Evolutionary conservation across 2,797 vertebrate genomes (phyloP), one percentile per base, ranked within the genome.

Genomic region (Cottoperca gobio): DNA sequence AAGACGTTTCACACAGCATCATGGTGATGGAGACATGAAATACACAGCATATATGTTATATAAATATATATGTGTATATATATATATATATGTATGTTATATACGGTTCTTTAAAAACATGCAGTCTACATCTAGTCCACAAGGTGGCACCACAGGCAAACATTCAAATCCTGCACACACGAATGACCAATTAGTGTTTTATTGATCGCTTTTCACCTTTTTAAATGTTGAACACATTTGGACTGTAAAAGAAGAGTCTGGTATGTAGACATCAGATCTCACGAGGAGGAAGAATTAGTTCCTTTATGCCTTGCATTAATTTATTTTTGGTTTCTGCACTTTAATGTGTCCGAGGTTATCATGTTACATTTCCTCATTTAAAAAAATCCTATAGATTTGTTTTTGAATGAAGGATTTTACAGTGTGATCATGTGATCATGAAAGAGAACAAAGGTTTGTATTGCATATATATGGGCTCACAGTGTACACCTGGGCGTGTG

Each of bases 121-220:
- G 0, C 9, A 33, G 35, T 67, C 57, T 0, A 21, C 3, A 19
- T 59, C 0, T 16, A 0, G 10, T 45, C 85, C 92, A 92, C 83
- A 57, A 84, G 93, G 69, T 79, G 92, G 88, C 83, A 73, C 33
- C 14, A 82, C 33, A 85, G 19, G 58, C 61, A 70, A 69, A 75
- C 1, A 23, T 9, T 8, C 19, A 42, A 37, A 54, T 55, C 0
- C 2, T 4, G 17, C n/a, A 37, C 8, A 13, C 45, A 64, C 8
- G 53, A 48, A 55, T 16, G 4, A 17, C 21, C 8, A 43, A 8
- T 19, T 46, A 45, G n/a, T 12, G n/a, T 75, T 57, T 57, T 35
- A 40, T 61, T 46, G 11, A 21, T 12, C 2, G 13, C 43, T 40
- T 63, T 76, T 14, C 5, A 33, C 26, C 10, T 46, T 39, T 12